These are phyloP conservation scores for Proteles cristata DNA, from an alignment of 2,113 vertebrate species.

Conservation along the genomic window DNA sequence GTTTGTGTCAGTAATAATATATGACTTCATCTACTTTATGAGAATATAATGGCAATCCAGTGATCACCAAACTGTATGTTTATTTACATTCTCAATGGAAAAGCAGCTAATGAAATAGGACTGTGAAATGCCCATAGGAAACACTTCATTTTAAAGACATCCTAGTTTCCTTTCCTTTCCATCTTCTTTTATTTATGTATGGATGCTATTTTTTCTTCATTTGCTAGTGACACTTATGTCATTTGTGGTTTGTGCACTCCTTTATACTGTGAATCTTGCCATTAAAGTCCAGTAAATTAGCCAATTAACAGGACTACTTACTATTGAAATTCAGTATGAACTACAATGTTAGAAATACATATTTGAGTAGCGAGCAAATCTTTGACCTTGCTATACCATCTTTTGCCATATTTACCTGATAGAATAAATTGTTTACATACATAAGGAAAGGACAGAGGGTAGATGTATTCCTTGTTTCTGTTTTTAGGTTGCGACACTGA, in stretches of 20 bases:
- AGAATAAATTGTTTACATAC: background rate
- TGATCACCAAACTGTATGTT: background rate
- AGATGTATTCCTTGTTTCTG: background rate
- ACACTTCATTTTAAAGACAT: background rate
- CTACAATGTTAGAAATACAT: background rate
- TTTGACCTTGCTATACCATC: background rate
- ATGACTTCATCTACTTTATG: background rate
- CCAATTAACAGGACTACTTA: background rate
- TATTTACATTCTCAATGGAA: slow-evolving; percentile 15
- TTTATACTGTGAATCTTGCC: background rate
- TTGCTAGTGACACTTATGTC: background rate
- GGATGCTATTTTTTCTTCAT: background rate
- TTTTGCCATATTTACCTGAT: background rate
- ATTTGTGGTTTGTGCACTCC: background rate
- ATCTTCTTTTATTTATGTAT: background rate
- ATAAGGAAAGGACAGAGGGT: background rate
- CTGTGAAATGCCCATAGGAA: background rate
- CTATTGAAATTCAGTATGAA: background rate
- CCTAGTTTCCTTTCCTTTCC: background rate
- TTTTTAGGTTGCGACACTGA: background rate
- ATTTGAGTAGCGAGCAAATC: background rate
- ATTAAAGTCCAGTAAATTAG: background rate
- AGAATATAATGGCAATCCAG: background rate
- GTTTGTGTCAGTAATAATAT: background rate
- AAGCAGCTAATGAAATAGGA: background rate